Conservation (phyloP, 2,888 invertebrate genomes). For the Choristoneura rosaceana region DNA sequence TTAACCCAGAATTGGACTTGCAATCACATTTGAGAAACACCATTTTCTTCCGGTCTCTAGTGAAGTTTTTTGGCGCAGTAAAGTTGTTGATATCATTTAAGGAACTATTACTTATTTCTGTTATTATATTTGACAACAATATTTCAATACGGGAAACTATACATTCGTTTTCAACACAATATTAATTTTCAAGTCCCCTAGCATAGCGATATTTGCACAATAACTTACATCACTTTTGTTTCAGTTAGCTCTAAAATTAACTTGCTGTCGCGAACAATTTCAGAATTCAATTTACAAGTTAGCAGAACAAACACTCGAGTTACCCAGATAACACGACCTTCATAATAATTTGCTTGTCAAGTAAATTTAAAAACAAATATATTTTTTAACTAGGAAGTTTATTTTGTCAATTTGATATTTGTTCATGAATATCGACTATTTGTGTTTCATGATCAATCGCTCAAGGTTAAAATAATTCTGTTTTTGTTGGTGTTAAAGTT, state of each 20-base stretch:
- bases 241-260: background rate
- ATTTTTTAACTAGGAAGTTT: constrained; percentile 32
- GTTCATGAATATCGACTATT: constrained; percentile 32
- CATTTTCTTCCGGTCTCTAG: constrained; percentile 7
- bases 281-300: constrained; percentile 10
- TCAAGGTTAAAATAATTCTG: constrained; percentile 33
- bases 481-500: constrained; percentile 21
- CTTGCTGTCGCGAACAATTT: background rate
- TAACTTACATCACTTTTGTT: background rate
- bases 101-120: constrained; percentile 1
- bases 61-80: background rate
- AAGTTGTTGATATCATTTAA: background rate
- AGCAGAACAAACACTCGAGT: constrained; percentile 4
- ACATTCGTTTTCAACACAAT: background rate
- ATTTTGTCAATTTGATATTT: constrained; percentile 32
- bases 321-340: constrained; percentile 23
- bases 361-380: constrained; percentile 31
- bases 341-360: constrained; percentile 32
- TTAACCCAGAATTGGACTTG: constrained; percentile 4
- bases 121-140: background rate
- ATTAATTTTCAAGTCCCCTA: background rate
- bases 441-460: constrained; percentile 26
- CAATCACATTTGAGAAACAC: background rate
- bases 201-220: background rate
- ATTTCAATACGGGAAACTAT: background rate